Percentiles rank a stretch among this genome's conserved stretches.
These are phyloP conservation scores for Amphilophus citrinellus DNA, from an alignment of 2,113 vertebrate species.

Conservation along the genomic window DNA sequence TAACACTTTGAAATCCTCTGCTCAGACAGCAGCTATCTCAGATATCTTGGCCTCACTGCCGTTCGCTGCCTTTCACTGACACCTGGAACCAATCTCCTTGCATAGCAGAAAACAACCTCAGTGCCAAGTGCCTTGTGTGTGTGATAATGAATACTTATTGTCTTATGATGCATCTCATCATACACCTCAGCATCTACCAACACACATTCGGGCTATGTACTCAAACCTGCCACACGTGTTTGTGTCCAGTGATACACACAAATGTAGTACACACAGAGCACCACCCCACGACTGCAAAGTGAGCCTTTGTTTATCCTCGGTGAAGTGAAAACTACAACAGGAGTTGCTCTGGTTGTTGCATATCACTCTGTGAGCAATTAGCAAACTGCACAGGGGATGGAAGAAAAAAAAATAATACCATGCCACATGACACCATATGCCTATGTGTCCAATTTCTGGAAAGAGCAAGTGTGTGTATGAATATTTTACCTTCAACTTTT, in stretches of 20 bases:
- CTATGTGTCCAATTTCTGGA: slow-evolving; percentile 30
- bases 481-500: background rate
- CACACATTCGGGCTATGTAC: background rate
- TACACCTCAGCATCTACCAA: slow-evolving; percentile 49
- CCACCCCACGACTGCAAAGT: slow-evolving; percentile 38
- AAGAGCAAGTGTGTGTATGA: slow-evolving; percentile 9
- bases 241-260: background rate
- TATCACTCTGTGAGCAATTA: slow-evolving; percentile 79
- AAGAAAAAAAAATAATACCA: slow-evolving; percentile 34
- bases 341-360: slow-evolving; percentile 65
- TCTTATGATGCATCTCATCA: slow-evolving; percentile 56
- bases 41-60: slow-evolving; percentile 65
- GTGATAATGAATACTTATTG: slow-evolving; percentile 59
- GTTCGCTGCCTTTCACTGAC: slow-evolving; percentile 62
- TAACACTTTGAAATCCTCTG: slow-evolving; percentile 79
- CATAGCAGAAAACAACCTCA: slow-evolving; percentile 37
- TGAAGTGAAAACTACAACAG: slow-evolving; percentile 67
- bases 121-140: slow-evolving; percentile 33
- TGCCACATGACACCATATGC: slow-evolving; percentile 32
- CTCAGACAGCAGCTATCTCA: slow-evolving; percentile 73
- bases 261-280: slow-evolving; percentile 19
- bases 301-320: slow-evolving; percentile 67
- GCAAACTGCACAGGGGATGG: slow-evolving; percentile 66
- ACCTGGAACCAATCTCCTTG: slow-evolving; percentile 60
- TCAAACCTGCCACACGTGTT: background rate